A percentile compares a stretch with the other conserved stretches of the same genome.
These are phyloP conservation scores for Chaetodon trifasciatus DNA, from an alignment of 2,797 vertebrate genomes.

Conservation along the genomic window DNA sequence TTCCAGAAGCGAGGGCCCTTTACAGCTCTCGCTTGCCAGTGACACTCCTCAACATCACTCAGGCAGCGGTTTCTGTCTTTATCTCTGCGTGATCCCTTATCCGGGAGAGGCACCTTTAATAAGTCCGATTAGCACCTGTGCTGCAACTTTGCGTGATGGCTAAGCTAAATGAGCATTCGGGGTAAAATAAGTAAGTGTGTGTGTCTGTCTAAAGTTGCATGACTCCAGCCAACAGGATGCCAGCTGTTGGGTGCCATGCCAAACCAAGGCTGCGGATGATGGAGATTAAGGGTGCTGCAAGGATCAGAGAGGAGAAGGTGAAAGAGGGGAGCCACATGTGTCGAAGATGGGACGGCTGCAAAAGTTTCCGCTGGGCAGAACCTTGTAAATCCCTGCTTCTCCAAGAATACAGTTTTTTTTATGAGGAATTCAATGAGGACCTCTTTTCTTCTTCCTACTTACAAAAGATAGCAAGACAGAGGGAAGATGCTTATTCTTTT, in stretches of 20 bases:
- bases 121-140: slow-evolving; percentile 64
- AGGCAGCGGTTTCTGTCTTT: slow-evolving; percentile 19
- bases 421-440: slow-evolving; percentile 15
- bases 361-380: slow-evolving; percentile 28
- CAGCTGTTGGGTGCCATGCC: slow-evolving; percentile 55
- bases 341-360: slow-evolving; percentile 1
- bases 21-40: not conserved
- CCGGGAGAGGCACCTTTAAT: slow-evolving; percentile 51
- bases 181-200: slow-evolving; percentile 34
- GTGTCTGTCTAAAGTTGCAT: slow-evolving; percentile 30
- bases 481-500: slow-evolving; percentile 3
- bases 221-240: slow-evolving; percentile 45
- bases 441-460: slow-evolving; percentile 7
- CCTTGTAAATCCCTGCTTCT: slow-evolving; percentile 10
- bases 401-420: slow-evolving; percentile 16
- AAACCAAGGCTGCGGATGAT: slow-evolving; percentile 50
- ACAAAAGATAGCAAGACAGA: slow-evolving; percentile 5
- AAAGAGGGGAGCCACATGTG: slow-evolving; percentile 46
- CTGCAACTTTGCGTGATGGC: slow-evolving; percentile 56
- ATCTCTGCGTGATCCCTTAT: slow-evolving; percentile 54
- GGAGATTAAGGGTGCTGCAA: slow-evolving; percentile 53
- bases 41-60: not conserved
- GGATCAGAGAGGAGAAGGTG: slow-evolving; percentile 47
- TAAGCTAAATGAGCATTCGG: slow-evolving; percentile 62
- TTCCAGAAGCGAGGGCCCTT: not conserved